Evolutionary conservation across 1,140 invertebrate species (phyloP), one percentile per base, ranked within the genome.

Genomic region (Drosophila leontia): DNA sequence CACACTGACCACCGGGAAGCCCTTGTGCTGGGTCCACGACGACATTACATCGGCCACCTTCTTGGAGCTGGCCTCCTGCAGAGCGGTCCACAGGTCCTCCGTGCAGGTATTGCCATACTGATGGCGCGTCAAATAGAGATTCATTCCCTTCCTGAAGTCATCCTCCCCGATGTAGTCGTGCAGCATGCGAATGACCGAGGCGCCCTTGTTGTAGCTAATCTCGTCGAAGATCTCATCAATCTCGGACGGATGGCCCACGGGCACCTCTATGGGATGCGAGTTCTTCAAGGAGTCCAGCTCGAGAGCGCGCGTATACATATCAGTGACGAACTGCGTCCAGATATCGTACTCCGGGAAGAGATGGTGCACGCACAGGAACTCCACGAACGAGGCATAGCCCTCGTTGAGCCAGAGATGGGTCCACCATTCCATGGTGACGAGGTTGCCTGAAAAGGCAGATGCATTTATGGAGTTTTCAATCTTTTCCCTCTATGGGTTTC

Each of bases 201-300:
- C 97, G 17, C 96, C 97, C 94, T 99, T 99, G 79, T 96, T 96
- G 92, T 99, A 99, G 39, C 98, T 98, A 88, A 99, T 99, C 78
- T 97, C 96, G 94, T 99, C 98, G 93, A 99, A 99, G 78, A 99
- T 98, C 92, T 98, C 97, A 91, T 98, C 97, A 77, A 99, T 97
- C 93, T 99, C 97, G 7, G 96, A 95, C 0, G 98, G 97, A 94
- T 98, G 96, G 2, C 96, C 95, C 0, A 98, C 97, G 39, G 97
- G 96, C 15, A 98, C 97, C 94, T 98, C 97, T 71, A 98, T 98
- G 3, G 97, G 97, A 94, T 98, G 97, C 37, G 97, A 98, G 88
- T 96, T 99, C 77, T 97, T 96, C 53, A 99, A 93, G 57, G 96
- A 96, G 93, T 99, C 99, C 61, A 98, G 94, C 87, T 98, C 96